Conservation (phyloP, 2,888 invertebrate genomes). For the Zele albiditarsus region DNA sequence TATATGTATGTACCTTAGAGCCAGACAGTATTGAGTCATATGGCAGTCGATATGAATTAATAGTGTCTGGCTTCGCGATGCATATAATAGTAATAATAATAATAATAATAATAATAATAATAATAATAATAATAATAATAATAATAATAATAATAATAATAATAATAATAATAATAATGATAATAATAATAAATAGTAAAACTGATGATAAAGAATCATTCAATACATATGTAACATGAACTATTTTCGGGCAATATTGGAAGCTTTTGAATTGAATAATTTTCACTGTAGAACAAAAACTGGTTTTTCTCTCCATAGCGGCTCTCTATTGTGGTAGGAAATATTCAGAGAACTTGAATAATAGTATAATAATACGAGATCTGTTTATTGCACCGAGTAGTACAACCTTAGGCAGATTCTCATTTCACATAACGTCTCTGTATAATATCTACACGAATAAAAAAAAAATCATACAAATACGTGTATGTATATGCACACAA, state of each 20-base stretch:
- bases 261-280: conserved; percentile 14
- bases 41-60: too few relatives aligned
- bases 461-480: conserved; percentile 34
- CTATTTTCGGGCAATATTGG: background rate
- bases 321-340: conserved; percentile 59
- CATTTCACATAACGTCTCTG: conserved; percentile 48
- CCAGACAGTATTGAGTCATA: too few relatives aligned
- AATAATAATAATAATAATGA: conserved; percentile 4
- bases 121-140: too few relatives aligned
- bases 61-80: too few relatives aligned
- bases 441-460: conserved; percentile 52
- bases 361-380: conserved; percentile 42
- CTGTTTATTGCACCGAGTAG: conserved; percentile 57
- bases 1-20: too few relatives aligned
- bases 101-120: too few relatives aligned
- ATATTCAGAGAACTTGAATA: conserved; percentile 41
- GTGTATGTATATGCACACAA: conserved; percentile 47
- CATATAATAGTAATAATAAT: too few relatives aligned
- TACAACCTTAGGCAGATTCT: conserved; percentile 37
- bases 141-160: too few relatives aligned
- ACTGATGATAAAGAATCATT: background rate
- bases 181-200: background rate
- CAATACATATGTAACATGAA: background rate
- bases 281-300: conserved; percentile 44
- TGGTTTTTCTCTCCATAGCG: conserved; percentile 53